A percentile compares a stretch with the other conserved stretches of the same genome.
These are phyloP conservation scores for Calosoma granatense DNA, from an alignment of 1,140 invertebrate genomes.

Conservation along the genomic window DNA sequence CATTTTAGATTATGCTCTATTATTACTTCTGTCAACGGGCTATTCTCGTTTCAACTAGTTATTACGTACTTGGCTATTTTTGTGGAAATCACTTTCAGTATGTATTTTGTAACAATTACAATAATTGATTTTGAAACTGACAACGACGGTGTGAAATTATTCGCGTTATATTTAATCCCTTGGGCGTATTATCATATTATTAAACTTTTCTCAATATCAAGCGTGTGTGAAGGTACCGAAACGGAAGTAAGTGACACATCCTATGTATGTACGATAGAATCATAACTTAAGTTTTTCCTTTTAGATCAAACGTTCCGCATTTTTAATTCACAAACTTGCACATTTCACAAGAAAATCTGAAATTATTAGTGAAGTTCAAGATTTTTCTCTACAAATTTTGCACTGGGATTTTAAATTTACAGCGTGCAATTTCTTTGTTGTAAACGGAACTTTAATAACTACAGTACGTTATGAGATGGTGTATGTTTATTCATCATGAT, in stretches of 20 bases:
- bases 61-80: neutral
- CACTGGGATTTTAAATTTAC: neutral
- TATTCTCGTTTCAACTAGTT: slow-evolving; percentile 1
- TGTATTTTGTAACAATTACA: neutral
- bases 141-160: neutral
- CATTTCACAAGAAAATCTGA: neutral
- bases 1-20: neutral
- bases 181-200: neutral
- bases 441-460: neutral
- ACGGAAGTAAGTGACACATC: neutral
- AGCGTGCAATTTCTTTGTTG: neutral
- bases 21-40: neutral
- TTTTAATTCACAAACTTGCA: neutral
- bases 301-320: neutral
- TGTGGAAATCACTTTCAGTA: slow-evolving; percentile 4
- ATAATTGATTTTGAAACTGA: neutral
- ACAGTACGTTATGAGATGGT: neutral
- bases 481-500: no score
- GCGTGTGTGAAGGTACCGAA: neutral
- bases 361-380: neutral
- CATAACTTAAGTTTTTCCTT: neutral
- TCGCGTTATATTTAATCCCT: neutral
- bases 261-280: neutral
- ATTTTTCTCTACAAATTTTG: neutral
- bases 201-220: neutral